Evolutionary conservation across 2,113 vertebrate species (phyloP).

Genomic region (Oncorhynchus gorbuscha): DNA sequence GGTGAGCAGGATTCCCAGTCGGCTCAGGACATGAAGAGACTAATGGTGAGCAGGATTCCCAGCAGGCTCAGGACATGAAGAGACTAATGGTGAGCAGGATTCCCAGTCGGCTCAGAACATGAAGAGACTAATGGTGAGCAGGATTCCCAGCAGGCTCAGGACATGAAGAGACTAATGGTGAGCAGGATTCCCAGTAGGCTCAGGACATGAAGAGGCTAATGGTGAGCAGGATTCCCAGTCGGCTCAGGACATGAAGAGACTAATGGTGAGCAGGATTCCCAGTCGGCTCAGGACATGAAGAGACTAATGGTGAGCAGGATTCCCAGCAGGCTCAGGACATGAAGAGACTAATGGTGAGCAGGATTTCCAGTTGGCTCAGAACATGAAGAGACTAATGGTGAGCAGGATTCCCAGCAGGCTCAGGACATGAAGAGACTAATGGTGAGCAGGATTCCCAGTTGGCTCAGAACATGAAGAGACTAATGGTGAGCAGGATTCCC

Average conservation of each 20-base stretch:
- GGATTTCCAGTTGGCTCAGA: background rate
- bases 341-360: slow-evolving; percentile 12
- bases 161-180: slow-evolving; percentile 5
- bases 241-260: background rate
- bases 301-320: slow-evolving; percentile 12
- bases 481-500: slow-evolving; percentile 11
- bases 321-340: background rate
- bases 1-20: slow-evolving; percentile 6
- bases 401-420: slow-evolving; percentile 3
- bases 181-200: background rate
- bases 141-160: background rate
- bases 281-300: background rate
- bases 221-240: slow-evolving; percentile 5
- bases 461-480: background rate
- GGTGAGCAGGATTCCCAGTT: slow-evolving; percentile 18
- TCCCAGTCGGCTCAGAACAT: background rate
- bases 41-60: slow-evolving; percentile 10
- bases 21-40: background rate
- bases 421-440: slow-evolving; percentile 2
- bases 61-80: background rate
- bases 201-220: background rate
- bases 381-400: slow-evolving; percentile 9
- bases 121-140: slow-evolving; percentile 12
- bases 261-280: slow-evolving; percentile 10
- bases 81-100: slow-evolving; percentile 15